Evolutionary conservation across 2,888 invertebrate species (phyloP).

Genomic region (Spodoptera picta): DNA sequence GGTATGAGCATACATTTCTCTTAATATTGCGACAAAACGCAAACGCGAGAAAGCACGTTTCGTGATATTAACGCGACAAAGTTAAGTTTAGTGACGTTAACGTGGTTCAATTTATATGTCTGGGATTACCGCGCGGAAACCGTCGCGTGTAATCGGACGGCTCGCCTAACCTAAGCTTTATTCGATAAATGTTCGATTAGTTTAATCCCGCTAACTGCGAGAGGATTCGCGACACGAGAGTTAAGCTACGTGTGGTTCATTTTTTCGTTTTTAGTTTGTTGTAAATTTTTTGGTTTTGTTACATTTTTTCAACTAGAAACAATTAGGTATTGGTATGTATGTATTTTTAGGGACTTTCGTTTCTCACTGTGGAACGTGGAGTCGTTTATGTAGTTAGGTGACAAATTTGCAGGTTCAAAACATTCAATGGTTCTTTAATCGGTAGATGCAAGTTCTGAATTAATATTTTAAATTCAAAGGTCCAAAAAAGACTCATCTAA

Average conservation of each 20-base stretch:
- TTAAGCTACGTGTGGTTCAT: not conserved
- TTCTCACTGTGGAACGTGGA: not conserved
- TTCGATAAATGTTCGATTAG: conserved; percentile 51
- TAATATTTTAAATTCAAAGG: no score
- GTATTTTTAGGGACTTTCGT: not conserved
- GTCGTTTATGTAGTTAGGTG: no score
- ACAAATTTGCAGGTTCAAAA: no score
- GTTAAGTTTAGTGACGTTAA: conserved; percentile 13
- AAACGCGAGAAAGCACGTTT: conserved; percentile 17
- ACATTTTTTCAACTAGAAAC: not conserved
- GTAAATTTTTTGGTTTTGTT: not conserved
- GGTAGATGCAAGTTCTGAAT: no score
- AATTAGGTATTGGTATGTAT: no score
- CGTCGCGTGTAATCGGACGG: conserved; percentile 15
- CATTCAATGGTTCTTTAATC: no score
- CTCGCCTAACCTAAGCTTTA: conserved; percentile 34
- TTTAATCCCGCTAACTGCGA: conserved; percentile 30
- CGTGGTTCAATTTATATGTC: conserved; percentile 35
- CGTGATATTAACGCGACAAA: conserved; percentile 5
- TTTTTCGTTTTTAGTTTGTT: not conserved
- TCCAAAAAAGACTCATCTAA: no score
- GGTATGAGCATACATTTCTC: conserved; percentile 17
- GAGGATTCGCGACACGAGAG: conserved; percentile 2
- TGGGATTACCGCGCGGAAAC: conserved; percentile 28
- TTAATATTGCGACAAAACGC: conserved; percentile 18